phyloP scores from a whole-genome alignment of 2,888 invertebrate genomes.

The Vannuccia rotundouncinata region DNA sequence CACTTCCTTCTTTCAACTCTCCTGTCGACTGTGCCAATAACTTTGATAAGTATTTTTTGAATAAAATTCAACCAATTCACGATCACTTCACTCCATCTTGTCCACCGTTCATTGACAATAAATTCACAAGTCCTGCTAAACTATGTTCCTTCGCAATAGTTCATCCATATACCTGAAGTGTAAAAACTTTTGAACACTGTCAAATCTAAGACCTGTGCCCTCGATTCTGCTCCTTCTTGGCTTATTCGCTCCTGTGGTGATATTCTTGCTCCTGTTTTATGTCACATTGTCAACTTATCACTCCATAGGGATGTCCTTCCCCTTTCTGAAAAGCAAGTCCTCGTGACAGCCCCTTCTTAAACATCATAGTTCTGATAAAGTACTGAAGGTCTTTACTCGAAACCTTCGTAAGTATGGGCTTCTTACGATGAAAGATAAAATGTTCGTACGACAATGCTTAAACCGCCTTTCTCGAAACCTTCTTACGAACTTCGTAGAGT shows the following conservation, averaged over 20 bases:
- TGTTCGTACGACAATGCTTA: no score
- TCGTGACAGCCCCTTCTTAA: not conserved
- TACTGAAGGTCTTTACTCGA: no score
- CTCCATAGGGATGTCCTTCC: not conserved
- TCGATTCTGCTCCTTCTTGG: not conserved
- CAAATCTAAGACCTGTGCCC: not conserved
- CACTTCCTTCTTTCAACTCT: not conserved
- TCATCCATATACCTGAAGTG: no score
- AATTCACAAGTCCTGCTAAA: not conserved
- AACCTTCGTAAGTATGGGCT: no score
- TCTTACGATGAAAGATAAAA: no score
- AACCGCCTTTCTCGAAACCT: no score
- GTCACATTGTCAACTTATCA: not conserved
- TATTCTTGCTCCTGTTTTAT: not conserved
- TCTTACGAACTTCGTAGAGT: no score
- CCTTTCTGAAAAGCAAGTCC: not conserved
- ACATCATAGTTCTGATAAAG: not conserved
- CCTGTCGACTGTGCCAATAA: not conserved
- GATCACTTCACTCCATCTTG: not conserved
- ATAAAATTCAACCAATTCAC: not conserved
- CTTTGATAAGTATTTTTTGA: not conserved
- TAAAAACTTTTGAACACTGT: no score
- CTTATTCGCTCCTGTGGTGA: not conserved
- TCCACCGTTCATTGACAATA: not conserved
- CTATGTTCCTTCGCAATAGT: not conserved